Base-by-base conservation (phyloP, 2,888 invertebrate species). In the Oxycera nigricornis region DNA sequence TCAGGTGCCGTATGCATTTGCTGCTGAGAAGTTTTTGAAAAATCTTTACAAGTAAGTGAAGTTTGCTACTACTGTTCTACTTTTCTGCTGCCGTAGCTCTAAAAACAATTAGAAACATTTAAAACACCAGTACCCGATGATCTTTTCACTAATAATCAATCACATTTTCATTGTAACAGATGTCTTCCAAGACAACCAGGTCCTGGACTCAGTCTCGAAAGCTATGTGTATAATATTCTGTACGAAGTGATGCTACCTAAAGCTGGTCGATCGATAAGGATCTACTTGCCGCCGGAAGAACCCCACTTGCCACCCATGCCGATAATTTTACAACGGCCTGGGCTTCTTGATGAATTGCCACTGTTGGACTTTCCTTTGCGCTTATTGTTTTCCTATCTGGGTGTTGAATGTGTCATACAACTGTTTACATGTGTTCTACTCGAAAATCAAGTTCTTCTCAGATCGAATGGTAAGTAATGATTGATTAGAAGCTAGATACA, bases 371-470 rank as follows among this genome's bases (percentile, higher is more conserved):
- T 95, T 85, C 91, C 97, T 0, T 85, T 99, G 76, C 90, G 94
- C 80, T 90, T 94, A 77, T 89, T 99, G 84, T 97, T 99, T 82
- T 88, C 91, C 68, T 91, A 94, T 84, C 88, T 99, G 76, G 95
- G 97, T 26, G 92, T 97, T 2, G 97, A 98, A 81, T 93, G 93
- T 83, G 92, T 97, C 72, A 90, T 99, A 77, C 94, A 96, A 82
- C 88, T 99, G 62, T 95, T 97, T 84, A 96, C 97, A 50, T 97
- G 98, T 86, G 93, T 98, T 67, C 87, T 99, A 28, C 87, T 99
- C 31, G 99, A 99, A 87, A 96, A 98, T 86, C 98, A 99, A 88
- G 93, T 99, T 76, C 89, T 99, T 52, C 88, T 99, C 26, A 92
- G 95, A 82, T 98, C 98, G 76, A 91, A 91, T 86, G 95, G 96